Evolutionary conservation across 2,113 vertebrate genomes (phyloP), one percentile per base, ranked within the genome.

Genomic region (Grantiella picta): DNA sequence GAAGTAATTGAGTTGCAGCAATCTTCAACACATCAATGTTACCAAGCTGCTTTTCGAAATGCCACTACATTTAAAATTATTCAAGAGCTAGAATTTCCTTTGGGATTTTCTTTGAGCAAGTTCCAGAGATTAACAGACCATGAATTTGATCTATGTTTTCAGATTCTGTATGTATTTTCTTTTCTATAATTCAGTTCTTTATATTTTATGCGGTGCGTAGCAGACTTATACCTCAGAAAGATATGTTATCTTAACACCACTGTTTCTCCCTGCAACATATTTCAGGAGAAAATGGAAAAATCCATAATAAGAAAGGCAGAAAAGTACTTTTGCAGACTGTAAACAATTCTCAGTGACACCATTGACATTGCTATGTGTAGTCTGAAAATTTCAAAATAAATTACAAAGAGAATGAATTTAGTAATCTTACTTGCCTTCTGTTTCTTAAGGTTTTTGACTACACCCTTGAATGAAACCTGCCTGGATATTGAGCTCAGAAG

Each of bases 271-370:
- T 38, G 42, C 16, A 86, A 70, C 4, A 4, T 65, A 57, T 72
- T 92, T 80, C 64, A 80, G 38, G 15, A 88, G 29, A 82, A 93
- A 92, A 64, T 64, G n/a, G 66, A 75, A 85, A 96, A 80, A n/a
- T 36, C 23, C 28, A 6, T 65, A 40, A 60, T n/a, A 60, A 71
- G 72, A 75, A 61, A 83, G 25, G 49, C 23, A 90, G 61, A 60
- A 53, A 80, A 36, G 3, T 42, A 50, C 59, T 70, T 91, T 25
- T 82, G 15, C 18, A 70, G 38, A 27, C 27, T 66, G 16, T 27
- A 47, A 92, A 31, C 8, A 29, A 23, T 54, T 80, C 35, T 71
- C 69, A 47, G 20, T 28, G 53, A 33, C 68, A 54, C 7, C 40
- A 2, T 60, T 33, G 49, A 53, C 54, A 38, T 9, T 44, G 3